Percentiles rank a stretch among this genome's conserved stretches.
Evolutionary conservation across 2,113 vertebrate species (phyloP).

Genomic region (Sterna hirundo): DNA sequence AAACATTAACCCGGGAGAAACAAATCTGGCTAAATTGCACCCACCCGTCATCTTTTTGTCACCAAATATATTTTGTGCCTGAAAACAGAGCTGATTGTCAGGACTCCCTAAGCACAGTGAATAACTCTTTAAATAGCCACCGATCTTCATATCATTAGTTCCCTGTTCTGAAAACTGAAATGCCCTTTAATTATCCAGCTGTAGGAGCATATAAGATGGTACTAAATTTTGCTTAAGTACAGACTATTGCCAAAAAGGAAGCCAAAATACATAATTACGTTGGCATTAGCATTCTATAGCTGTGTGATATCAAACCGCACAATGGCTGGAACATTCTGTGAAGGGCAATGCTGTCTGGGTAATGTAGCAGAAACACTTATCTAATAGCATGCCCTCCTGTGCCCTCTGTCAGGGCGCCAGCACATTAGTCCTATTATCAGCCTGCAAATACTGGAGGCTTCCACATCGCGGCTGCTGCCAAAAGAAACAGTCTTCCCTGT

Average conservation of each 20-base stretch:
- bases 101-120: background rate
- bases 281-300: constrained; percentile 66
- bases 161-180: constrained; percentile 56
- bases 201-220: constrained; percentile 52
- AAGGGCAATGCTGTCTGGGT: constrained; percentile 71
- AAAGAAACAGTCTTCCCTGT: constrained; percentile 37
- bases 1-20: background rate
- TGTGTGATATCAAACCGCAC: constrained; percentile 39
- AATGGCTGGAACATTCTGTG: constrained; percentile 59
- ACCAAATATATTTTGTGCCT: background rate
- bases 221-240: constrained; percentile 74
- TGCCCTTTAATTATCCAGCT: constrained; percentile 76
- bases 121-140: constrained; percentile 63
- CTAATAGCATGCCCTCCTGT: constrained; percentile 48
- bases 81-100: background rate
- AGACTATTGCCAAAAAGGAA: constrained; percentile 64
- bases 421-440: constrained; percentile 41
- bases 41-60: background rate
- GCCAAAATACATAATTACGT: constrained; percentile 71
- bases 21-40: background rate
- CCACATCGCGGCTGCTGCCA: background rate
- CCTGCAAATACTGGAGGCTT: constrained; percentile 32
- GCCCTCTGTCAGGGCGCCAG: constrained; percentile 58
- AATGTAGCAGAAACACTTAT: constrained; percentile 69
- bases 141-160: constrained; percentile 58